A percentile compares a stretch with the other conserved stretches of the same genome.
phyloP scores from a whole-genome alignment of 2,113 vertebrate species.

The Porphyrio hochstetteri region DNA sequence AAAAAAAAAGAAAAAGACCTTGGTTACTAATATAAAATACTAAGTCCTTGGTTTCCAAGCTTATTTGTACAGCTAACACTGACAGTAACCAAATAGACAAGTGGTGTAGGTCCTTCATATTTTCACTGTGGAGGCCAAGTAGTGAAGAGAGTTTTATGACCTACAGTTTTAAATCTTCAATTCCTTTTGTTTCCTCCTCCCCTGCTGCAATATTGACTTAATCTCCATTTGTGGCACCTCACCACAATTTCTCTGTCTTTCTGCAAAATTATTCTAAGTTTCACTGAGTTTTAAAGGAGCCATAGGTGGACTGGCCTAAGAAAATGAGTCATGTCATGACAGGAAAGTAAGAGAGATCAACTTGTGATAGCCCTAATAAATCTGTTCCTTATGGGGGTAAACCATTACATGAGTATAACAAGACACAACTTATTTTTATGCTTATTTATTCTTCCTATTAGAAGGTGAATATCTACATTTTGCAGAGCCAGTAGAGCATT shows the following conservation, averaged over 20 bases:
- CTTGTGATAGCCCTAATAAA: neutral
- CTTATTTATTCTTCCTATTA: neutral
- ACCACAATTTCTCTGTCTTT: neutral
- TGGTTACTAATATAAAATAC: neutral
- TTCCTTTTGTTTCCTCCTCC: neutral
- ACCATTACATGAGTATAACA: rapidly evolving
- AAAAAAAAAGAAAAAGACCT: neutral
- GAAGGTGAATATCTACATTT: neutral
- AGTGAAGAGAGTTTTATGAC: neutral
- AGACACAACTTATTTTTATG: neutral
- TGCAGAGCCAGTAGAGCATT: neutral
- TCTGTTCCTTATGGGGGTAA: neutral
- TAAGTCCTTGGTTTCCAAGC: neutral
- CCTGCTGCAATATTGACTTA: neutral
- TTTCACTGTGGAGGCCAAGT: neutral
- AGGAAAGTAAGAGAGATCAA: neutral
- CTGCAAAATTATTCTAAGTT: neutral
- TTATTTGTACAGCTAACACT: neutral
- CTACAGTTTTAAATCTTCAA: neutral
- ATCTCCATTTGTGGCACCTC: neutral
- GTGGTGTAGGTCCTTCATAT: neutral
- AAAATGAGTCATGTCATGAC: neutral
- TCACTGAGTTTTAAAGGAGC: neutral
- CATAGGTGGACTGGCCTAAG: neutral
- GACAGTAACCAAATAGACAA: neutral